Base-by-base conservation (phyloP, 2,113 vertebrate genomes). In the Montifringilla adamsi region DNA sequence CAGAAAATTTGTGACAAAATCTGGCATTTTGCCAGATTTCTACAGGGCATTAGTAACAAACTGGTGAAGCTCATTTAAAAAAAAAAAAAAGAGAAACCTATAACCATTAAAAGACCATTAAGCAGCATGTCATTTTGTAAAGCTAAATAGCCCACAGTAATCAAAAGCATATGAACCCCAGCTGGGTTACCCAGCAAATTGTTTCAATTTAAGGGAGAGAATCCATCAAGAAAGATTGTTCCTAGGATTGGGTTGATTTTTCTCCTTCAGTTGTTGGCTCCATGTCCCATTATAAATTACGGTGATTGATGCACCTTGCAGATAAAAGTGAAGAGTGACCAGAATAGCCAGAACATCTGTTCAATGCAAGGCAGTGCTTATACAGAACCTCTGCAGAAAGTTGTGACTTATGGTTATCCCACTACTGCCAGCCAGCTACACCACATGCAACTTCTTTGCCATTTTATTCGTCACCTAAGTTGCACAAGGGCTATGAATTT, bases 81-180 rank as follows among this genome's bases (percentile, higher is more conserved):
- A 53, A 46, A 98, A 91, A 96, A 41, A 41, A 41, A 41, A 99
- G 98, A 98, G 98, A 99, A 99, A 99, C 99, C 99, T 99, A 99
- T 99, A 99, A 99, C 99, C 99, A 99, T 99, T 99, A 99, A 99
- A 99, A 99, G 98, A 98, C 98, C 99, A 99, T 99, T 99, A 99
- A 99, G 98, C 99, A 98, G 98, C 99, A 98, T 99, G 99, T 99
- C 99, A 99, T 99, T 99, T 98, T 98, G 98, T 99, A 99, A 99
- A 99, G 99, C 99, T 99, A 99, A 99, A 99, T 99, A 99, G 98
- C 98, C 98, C 98, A 98, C 98, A 99, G 99, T 99, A 99, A 99
- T 99, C 99, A 99, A 99, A 99, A 99, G 98, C 99, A 99, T 99
- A 99, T 99, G 99, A 99, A 99, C 98, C 98, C 99, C 99, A 99